These are phyloP conservation scores for Podilymbus podiceps DNA, from an alignment of 2,113 vertebrate species.

Conservation along the genomic window DNA sequence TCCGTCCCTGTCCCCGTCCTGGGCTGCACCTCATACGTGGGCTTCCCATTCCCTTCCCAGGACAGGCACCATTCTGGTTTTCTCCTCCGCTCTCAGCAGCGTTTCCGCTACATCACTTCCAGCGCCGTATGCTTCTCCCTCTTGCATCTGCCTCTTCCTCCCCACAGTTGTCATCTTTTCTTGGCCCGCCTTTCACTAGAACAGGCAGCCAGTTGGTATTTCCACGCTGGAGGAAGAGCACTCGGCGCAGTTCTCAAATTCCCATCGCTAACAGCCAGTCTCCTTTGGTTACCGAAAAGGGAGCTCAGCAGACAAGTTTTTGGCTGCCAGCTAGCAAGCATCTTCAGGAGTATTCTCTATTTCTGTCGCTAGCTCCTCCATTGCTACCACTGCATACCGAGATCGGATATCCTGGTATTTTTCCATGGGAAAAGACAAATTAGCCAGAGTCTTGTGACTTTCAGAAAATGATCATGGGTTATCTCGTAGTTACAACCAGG, in stretches of 20 bases:
- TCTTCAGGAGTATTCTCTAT: constrained; percentile 6
- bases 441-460: background rate
- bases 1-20: background rate
- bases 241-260: background rate
- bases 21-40: background rate
- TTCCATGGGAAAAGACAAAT: background rate
- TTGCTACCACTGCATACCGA: background rate
- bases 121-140: background rate
- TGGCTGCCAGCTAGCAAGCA: background rate
- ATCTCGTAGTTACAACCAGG: background rate
- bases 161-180: background rate
- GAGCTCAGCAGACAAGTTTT: constrained; percentile 34
- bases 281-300: constrained; percentile 15
- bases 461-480: background rate
- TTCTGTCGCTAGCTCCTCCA: background rate
- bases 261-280: background rate
- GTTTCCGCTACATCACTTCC: background rate
- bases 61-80: background rate
- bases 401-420: background rate
- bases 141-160: background rate
- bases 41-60: background rate
- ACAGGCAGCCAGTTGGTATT: background rate
- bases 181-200: background rate
- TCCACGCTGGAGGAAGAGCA: background rate
- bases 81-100: background rate